Evolutionary conservation across 2,113 vertebrate genomes (phyloP).

Genomic region (Poecilia latipinna): DNA sequence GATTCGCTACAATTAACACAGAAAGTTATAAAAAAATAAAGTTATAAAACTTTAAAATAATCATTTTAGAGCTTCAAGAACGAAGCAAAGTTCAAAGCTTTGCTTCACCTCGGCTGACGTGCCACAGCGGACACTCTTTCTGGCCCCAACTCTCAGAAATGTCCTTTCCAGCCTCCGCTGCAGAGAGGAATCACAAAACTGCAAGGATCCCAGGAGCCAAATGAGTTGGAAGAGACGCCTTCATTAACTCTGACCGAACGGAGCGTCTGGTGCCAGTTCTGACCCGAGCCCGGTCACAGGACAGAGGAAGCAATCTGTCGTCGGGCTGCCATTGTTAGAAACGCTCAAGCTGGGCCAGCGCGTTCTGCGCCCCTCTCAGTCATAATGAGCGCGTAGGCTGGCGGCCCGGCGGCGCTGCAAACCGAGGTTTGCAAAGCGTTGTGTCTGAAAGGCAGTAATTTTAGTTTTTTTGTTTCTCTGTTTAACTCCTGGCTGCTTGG

Average conservation of each 20-base stretch:
- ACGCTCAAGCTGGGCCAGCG: conserved; percentile 22
- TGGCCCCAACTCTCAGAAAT: conserved; percentile 6
- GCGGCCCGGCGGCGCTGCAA: conserved; percentile 10
- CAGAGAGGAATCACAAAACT: conserved; percentile 34
- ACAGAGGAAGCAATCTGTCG: conserved; percentile 31
- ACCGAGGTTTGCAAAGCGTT: conserved; percentile 17
- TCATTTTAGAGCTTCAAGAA: background rate
- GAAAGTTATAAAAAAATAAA: background rate
- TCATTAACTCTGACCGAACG: conserved; percentile 19
- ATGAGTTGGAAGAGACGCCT: conserved; percentile 38
- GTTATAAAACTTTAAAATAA: background rate
- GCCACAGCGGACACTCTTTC: conserved; percentile 7
- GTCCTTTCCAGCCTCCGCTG: conserved; percentile 24
- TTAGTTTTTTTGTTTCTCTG: conserved; percentile 14
- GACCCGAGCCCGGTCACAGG: conserved; percentile 45
- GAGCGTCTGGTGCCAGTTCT: background rate
- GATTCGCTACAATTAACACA: background rate
- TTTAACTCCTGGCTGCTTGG: background rate
- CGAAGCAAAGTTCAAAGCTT: background rate
- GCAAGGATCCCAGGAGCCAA: conserved; percentile 7
- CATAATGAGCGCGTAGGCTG: conserved; percentile 53
- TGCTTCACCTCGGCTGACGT: conserved; percentile 15
- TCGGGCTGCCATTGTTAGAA: conserved; percentile 39
- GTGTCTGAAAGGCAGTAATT: conserved; percentile 33
- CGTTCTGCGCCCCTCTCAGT: conserved; percentile 7